Evolutionary conservation across 2,113 vertebrate species (phyloP).

Genomic region (Psilopogon haemacephalus): DNA sequence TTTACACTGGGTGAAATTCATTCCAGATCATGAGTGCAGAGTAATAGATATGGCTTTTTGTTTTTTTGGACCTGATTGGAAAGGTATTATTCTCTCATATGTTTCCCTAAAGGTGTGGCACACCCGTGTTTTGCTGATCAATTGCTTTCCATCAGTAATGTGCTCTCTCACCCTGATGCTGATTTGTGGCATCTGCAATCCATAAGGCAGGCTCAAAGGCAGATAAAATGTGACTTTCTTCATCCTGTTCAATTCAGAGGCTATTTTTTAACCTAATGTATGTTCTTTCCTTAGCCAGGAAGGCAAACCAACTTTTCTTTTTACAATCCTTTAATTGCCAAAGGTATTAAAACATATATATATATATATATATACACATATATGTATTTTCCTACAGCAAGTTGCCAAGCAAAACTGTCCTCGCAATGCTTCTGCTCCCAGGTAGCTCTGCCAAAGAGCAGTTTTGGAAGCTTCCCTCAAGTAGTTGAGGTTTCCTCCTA

Average conservation of each 20-base stretch:
- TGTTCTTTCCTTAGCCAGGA: background rate
- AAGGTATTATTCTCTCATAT: background rate
- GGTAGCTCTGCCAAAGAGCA: conserved; percentile 25
- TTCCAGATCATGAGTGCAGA: conserved; percentile 17
- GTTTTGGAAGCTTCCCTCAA: background rate
- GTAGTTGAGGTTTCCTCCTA: background rate
- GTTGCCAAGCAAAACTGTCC: conserved; percentile 43
- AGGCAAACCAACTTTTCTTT: conserved; percentile 12
- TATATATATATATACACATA: background rate
- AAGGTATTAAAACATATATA: background rate
- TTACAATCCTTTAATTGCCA: conserved; percentile 22
- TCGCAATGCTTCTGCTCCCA: background rate
- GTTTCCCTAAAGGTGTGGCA: conserved; percentile 15
- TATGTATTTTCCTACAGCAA: background rate
- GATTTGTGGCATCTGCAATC: background rate
- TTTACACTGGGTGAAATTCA: background rate
- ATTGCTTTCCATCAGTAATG: background rate
- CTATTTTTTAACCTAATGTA: conserved; percentile 2
- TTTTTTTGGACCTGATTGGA: background rate
- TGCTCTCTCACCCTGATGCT: background rate
- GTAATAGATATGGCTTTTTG: background rate
- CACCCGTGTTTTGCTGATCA: background rate
- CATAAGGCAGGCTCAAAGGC: background rate
- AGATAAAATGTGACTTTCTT: background rate
- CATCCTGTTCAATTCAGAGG: background rate